phyloP scores from a whole-genome alignment of 1,140 invertebrate genomes.

The Hydropsyche tenuis region DNA sequence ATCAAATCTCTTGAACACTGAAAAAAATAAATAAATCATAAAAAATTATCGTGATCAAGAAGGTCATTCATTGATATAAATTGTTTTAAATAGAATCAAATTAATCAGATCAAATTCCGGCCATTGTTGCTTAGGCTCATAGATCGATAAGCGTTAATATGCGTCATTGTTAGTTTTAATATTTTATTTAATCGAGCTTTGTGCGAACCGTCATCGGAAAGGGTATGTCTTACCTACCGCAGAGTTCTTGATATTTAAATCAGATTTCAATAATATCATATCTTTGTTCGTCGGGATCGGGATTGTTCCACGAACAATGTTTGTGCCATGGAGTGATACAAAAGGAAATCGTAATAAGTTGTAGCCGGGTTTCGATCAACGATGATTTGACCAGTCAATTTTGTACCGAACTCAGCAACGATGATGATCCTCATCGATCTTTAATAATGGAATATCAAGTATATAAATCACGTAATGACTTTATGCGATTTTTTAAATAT shows the following conservation, averaged over 20 bases:
- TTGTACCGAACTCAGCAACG: slow-evolving; percentile 16
- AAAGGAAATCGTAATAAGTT: slow-evolving; percentile 42
- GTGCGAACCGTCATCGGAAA: slow-evolving; percentile 7
- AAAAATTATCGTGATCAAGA: background rate
- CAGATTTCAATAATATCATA: slow-evolving; percentile 47
- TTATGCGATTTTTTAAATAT: too few species aligned
- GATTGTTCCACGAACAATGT: slow-evolving; percentile 43
- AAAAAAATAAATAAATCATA: slow-evolving; percentile 57
- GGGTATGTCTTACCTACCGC: slow-evolving; percentile 45
- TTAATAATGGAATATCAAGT: slow-evolving; percentile 11
- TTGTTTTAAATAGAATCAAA: background rate
- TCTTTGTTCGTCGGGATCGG: slow-evolving; percentile 37
- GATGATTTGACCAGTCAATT: slow-evolving; percentile 37
- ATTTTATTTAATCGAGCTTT: background rate
- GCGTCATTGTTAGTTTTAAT: background rate
- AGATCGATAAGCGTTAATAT: background rate
- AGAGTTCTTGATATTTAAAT: slow-evolving; percentile 46
- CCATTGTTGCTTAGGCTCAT: background rate
- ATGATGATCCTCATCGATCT: slow-evolving; percentile 2
- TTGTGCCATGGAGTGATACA: slow-evolving; percentile 35
- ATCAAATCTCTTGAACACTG: slow-evolving; percentile 89
- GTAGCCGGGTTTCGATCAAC: slow-evolving; percentile 18
- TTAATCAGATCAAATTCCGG: background rate
- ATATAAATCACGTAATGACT: too few species aligned
- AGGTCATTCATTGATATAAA: background rate